Evolutionary conservation across 2,888 invertebrate genomes (phyloP).

Genomic region (Oeneis ivallda): DNA sequence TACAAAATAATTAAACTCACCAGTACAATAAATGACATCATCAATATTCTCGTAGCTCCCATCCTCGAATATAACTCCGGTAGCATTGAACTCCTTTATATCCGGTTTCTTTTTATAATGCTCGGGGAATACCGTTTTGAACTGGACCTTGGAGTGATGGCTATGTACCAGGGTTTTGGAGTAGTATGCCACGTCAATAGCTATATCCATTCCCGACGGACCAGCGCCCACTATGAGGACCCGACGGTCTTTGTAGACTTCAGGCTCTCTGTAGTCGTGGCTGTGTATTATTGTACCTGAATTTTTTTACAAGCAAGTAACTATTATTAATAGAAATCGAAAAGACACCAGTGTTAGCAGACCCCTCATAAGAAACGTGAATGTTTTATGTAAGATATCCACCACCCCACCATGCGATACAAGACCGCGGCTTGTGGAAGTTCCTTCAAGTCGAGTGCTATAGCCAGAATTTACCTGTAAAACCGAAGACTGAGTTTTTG

Average conservation of each 20-base stretch:
- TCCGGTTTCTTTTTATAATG: conserved; percentile 78
- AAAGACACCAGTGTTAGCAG: no score
- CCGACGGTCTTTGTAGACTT: conserved; percentile 77
- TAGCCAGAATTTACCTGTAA: no score
- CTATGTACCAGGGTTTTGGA: conserved; percentile 75
- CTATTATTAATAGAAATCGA: no score
- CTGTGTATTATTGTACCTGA: conserved; percentile 85
- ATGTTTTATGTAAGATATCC: no score
- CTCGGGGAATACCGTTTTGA: conserved; percentile 67
- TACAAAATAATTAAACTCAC: conserved; percentile 53
- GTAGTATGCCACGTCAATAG: conserved; percentile 80
- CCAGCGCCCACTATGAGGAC: conserved; percentile 87
- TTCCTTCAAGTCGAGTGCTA: no score
- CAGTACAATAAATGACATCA: conserved; percentile 87
- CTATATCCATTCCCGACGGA: conserved; percentile 88
- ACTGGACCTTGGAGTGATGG: conserved; percentile 69
- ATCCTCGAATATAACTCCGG: conserved; percentile 82
- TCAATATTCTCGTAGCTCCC: conserved; percentile 83
- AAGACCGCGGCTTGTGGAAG: no score
- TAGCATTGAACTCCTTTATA: conserved; percentile 72
- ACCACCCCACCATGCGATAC: no score
- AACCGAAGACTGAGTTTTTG: no score
- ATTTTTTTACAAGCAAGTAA: conserved; percentile 29
- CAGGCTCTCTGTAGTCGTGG: conserved; percentile 86
- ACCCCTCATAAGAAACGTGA: no score